Conservation (phyloP, 2,113 vertebrate genomes). For the Amblyopsis rosae region DNA sequence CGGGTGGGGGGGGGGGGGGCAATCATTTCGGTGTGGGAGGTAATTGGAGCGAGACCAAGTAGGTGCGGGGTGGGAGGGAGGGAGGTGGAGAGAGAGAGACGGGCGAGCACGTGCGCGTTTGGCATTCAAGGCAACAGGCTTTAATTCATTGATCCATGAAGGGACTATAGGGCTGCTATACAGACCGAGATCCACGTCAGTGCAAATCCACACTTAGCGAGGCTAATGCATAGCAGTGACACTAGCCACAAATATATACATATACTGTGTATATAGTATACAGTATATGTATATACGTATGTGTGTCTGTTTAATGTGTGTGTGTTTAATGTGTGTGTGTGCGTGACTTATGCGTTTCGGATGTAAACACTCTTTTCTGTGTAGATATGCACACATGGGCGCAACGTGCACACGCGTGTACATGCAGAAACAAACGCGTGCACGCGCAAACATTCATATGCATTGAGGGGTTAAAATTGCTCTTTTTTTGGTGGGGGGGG, state of each 20-base stretch:
- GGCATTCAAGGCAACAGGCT: conserved; percentile 63
- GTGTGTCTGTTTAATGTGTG: conserved; percentile 10
- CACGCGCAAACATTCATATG: background rate
- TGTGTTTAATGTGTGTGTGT: conserved; percentile 18
- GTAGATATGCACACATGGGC: conserved; percentile 6
- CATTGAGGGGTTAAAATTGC: too few species aligned
- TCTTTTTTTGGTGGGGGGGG: too few species aligned
- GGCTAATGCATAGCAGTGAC: conserved; percentile 50
- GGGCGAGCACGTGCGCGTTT: conserved; percentile 21
- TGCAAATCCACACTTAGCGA: conserved; percentile 53
- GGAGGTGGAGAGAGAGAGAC: background rate
- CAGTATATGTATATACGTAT: conserved; percentile 10
- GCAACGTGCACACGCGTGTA: background rate
- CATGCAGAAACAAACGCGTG: background rate
- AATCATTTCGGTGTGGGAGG: conserved; percentile 41
- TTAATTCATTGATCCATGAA: conserved; percentile 68
- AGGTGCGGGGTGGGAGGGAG: conserved; percentile 29
- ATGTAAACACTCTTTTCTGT: background rate
- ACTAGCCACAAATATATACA: conserved; percentile 34
- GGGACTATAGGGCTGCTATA: conserved; percentile 41
- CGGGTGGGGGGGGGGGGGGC: conserved; percentile 1
- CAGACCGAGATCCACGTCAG: conserved; percentile 49
- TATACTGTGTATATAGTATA: background rate
- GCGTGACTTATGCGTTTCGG: conserved; percentile 11
- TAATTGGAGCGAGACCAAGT: conserved; percentile 25